Percentiles rank a stretch among this genome's conserved stretches.
Evolutionary conservation across 53 echinoderm and acorn worm genomes (phyloP).

Genomic region (Antedon mediterranea): DNA sequence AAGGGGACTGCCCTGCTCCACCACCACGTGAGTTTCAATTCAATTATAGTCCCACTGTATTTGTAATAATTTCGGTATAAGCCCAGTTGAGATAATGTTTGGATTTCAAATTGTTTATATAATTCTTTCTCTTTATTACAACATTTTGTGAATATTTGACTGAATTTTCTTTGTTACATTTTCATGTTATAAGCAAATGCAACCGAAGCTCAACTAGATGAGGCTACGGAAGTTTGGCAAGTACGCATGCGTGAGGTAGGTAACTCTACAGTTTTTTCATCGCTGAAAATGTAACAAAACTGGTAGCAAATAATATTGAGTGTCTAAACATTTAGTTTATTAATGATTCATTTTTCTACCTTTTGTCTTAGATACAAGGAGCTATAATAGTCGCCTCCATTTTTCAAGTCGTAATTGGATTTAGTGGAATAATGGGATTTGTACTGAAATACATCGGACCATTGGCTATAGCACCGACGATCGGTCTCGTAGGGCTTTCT

Average conservation of each 20-base stretch:
- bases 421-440: slow-evolving; percentile 66
- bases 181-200: neutral
- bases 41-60: too few species aligned
- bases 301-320: too few species aligned
- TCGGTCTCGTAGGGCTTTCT: slow-evolving; percentile 74
- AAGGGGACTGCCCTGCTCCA: slow-evolving; percentile 45
- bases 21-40: slow-evolving; percentile 17
- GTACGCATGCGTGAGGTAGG: neutral
- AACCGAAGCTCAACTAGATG: neutral
- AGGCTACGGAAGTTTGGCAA: neutral
- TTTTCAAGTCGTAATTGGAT: slow-evolving; percentile 66
- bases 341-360: neutral
- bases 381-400: slow-evolving; percentile 66
- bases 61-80: too few species aligned
- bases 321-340: too few species aligned
- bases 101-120: too few species aligned
- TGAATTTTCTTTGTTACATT: too few species aligned
- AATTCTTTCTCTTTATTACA: too few species aligned
- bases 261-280: too few species aligned
- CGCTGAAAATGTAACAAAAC: too few species aligned
- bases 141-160: too few species aligned
- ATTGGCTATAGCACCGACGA: slow-evolving; percentile 75
- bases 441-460: slow-evolving; percentile 75
- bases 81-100: too few species aligned
- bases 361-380: slow-evolving; percentile 66